phyloP scores from a whole-genome alignment of 2,888 invertebrate genomes.

The Phlogophora meticulosa region DNA sequence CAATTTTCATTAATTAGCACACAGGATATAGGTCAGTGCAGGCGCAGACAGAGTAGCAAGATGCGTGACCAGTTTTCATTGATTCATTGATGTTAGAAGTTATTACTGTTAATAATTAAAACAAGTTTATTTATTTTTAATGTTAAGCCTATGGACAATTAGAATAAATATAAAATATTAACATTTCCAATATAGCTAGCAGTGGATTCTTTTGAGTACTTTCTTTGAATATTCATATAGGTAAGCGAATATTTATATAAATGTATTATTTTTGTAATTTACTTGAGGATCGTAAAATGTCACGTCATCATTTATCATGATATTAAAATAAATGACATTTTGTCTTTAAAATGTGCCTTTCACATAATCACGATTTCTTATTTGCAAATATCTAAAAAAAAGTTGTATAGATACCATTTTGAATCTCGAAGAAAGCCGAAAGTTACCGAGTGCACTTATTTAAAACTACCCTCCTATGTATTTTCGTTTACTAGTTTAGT shows the following conservation, averaged over 20 bases:
- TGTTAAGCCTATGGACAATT: constrained; percentile 87
- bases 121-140: constrained; percentile 59
- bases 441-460: constrained; percentile 27
- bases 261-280: constrained; percentile 49
- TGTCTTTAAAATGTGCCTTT: constrained; percentile 54
- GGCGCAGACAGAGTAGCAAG: too few species aligned
- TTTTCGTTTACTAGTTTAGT: constrained; percentile 26
- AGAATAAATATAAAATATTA: constrained; percentile 49
- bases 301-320: constrained; percentile 31
- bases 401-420: constrained; percentile 38
- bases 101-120: constrained; percentile 5
- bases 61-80: too few species aligned
- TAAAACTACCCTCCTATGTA: constrained; percentile 5
- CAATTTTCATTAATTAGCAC: neutral
- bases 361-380: constrained; percentile 50
- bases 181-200: constrained; percentile 45
- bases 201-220: constrained; percentile 29
- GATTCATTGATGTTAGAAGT: neutral
- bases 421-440: constrained; percentile 50
- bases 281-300: constrained; percentile 29
- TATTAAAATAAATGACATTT: constrained; percentile 40
- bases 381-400: constrained; percentile 11
- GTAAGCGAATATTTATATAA: constrained; percentile 35
- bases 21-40: neutral
- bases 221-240: constrained; percentile 41